A percentile compares a stretch with the other conserved stretches of the same genome.
These are phyloP conservation scores for Cylloceria caligata DNA, from an alignment of 2,888 invertebrate species.

Conservation along the genomic window DNA sequence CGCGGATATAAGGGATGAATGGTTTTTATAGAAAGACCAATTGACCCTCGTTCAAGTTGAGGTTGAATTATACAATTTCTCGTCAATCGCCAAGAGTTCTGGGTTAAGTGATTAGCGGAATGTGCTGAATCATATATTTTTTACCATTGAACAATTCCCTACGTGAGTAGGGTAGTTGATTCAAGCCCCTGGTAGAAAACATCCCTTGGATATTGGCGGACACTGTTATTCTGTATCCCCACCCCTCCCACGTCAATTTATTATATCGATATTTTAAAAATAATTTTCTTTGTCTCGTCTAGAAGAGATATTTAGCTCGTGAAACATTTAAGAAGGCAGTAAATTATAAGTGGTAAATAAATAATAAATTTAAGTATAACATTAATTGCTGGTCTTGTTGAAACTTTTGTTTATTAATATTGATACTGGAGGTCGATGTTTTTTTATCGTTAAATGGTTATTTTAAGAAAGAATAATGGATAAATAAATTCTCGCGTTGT, in stretches of 20 bases:
- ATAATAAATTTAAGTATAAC: neutral
- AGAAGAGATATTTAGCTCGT: too few species aligned
- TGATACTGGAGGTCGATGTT: too few species aligned
- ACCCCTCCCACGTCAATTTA: neutral
- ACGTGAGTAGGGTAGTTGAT: neutral
- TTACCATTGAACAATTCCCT: neutral
- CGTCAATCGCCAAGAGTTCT: neutral
- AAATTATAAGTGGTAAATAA: neutral
- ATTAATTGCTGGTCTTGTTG: too few species aligned
- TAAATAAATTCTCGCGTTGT: too few species aligned
- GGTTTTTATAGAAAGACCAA: too few species aligned
- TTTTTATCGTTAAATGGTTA: too few species aligned
- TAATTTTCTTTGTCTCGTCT: neutral
- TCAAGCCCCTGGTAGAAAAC: neutral
- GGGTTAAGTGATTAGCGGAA: neutral
- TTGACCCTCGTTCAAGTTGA: neutral
- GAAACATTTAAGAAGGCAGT: too few species aligned
- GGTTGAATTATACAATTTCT: neutral
- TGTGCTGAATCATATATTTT: neutral
- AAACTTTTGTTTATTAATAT: too few species aligned
- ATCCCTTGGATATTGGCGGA: neutral
- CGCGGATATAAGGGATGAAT: too few species aligned
- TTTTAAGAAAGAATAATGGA: too few species aligned
- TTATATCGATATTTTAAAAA: too few species aligned
- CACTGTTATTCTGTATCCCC: neutral